These are phyloP conservation scores for Arnoldichthys spilopterus DNA, from an alignment of 2,797 vertebrate species.

Conservation along the genomic window DNA sequence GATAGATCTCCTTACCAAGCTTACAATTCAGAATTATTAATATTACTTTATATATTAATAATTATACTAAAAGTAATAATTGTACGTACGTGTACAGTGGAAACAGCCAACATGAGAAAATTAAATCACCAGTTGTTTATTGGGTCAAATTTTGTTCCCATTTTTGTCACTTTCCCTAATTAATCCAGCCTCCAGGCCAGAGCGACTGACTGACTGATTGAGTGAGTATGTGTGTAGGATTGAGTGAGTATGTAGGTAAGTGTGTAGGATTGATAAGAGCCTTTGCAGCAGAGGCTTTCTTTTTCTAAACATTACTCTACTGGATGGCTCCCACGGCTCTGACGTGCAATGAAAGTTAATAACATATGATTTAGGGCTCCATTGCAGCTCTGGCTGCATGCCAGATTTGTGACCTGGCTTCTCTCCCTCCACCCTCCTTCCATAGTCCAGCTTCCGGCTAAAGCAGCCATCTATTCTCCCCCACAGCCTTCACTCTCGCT, in stretches of 20 bases:
- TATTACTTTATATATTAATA: too few species aligned
- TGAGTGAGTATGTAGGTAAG: conserved; percentile 42
- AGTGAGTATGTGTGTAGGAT: conserved; percentile 23
- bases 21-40: too few species aligned
- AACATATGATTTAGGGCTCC: conserved; percentile 54
- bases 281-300: conserved; percentile 18
- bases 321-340: conserved; percentile 41
- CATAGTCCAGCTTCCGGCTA: not conserved
- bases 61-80: too few species aligned
- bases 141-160: too few species aligned
- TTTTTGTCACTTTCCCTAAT: not conserved
- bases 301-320: conserved; percentile 22
- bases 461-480: not conserved
- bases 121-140: not conserved
- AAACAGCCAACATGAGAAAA: too few species aligned
- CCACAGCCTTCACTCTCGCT: conserved; percentile 14
- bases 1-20: too few species aligned
- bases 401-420: conserved; percentile 6
- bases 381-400: conserved; percentile 42
- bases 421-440: not conserved
- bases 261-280: conserved; percentile 24
- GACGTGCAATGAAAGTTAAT: conserved; percentile 58
- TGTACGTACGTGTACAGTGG: too few species aligned
- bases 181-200: not conserved
- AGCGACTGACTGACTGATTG: conserved; percentile 12